Evolutionary conservation across 2,797 vertebrate genomes (phyloP), one percentile per base, ranked within the genome.

Genomic region (Phataginus tricuspis): DNA sequence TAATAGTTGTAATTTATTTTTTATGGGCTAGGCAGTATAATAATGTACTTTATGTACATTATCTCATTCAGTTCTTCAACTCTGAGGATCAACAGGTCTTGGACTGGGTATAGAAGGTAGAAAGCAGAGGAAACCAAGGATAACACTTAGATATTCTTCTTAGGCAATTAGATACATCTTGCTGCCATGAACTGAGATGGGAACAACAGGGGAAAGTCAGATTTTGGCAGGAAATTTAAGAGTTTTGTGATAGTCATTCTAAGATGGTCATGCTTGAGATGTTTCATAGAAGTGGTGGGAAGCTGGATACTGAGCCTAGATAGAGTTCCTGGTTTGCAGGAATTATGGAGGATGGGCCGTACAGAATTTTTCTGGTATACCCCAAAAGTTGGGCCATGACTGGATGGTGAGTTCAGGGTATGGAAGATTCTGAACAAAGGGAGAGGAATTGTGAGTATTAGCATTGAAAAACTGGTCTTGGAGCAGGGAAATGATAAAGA

Each of bases 381-480:
- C 1, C 1, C 13, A 25, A 42, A 80, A 92, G 57, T 34, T 34
- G 15, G 57, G 49, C 18, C 10, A n/a, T 66, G 77, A 34, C 29
- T 84, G 78, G 49, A 57, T 64, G 63, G 31, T 59, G 49, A 94
- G 15, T 72, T 85, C 31, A 91, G 90, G 37, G 45, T 63, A 66
- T 69, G 45, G 51, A 96, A 87, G 89, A 90, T 80, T 91, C n/a
- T 78, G 39, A 66, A 93, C 95, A 91, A 9, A 83, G 39, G 21
- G 25, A 49, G 11, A 75, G 72, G 12, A 84, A 59, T 5, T 96
- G 45, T 45, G 27, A 95, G 37, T 85, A 80, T 63, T 55, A 93
- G 72, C 51, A 78, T 3, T 71, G 29, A 11, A 95, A 97, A 88
- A 89, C 23, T 74, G 39, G n/a, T 18, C 19, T 27, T 84, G 61